phyloP scores from a whole-genome alignment of 2,888 invertebrate genomes.

The Callinectes sapidus region DNA sequence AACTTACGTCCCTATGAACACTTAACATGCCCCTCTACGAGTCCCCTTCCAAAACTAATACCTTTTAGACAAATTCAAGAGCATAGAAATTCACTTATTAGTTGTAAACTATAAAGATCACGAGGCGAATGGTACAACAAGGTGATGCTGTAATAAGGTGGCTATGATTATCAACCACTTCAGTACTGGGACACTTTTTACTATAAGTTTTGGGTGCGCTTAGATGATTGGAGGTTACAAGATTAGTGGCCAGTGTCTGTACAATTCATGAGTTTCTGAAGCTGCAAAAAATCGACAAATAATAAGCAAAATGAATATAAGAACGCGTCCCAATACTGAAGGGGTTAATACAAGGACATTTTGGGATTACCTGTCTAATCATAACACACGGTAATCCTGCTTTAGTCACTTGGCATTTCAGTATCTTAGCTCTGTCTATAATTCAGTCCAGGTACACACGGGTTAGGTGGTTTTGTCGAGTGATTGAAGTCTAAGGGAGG shows the following conservation, averaged over 20 bases:
- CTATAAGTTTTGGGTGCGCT: no score
- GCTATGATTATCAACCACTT: background rate
- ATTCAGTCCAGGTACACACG: background rate
- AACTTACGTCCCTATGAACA: background rate
- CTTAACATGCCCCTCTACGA: background rate
- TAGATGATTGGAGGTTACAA: no score
- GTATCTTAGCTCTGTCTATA: background rate
- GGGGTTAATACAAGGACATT: background rate
- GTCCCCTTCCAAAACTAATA: background rate
- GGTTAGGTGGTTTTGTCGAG: background rate
- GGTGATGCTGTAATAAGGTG: background rate
- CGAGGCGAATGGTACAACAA: background rate
- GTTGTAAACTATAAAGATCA: background rate
- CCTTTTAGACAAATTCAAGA: background rate
- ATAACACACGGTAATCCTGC: background rate
- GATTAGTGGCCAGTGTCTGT: no score
- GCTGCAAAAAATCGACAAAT: no score
- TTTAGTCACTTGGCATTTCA: background rate
- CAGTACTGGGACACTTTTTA: no score
- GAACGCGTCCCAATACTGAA: no score
- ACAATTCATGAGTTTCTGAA: no score
- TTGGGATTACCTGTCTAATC: background rate
- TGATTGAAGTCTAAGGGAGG: background rate
- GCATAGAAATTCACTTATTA: background rate
- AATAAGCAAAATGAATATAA: no score